Evolutionary conservation across 2,113 vertebrate species (phyloP), one percentile per base, ranked within the genome.

Genomic region (Myodes glareolus): DNA sequence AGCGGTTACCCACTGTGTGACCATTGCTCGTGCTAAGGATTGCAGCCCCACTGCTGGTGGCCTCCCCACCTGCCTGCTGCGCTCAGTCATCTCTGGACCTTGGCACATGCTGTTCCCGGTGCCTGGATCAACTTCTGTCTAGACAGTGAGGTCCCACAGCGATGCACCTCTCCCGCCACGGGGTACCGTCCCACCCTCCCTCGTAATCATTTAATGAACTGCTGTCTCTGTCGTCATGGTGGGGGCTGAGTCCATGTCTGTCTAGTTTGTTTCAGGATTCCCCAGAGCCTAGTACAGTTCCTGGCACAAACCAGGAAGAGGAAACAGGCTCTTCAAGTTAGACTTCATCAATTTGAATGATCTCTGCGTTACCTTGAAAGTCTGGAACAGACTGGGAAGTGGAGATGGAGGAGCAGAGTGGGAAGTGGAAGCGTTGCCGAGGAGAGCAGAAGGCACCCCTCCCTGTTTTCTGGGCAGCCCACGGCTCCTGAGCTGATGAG

Each of bases 251-350:
- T 47, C 80, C 85, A 17, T n/a, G 58, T 91, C 72, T 58, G 39
- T 67, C 75, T 81, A 55, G 87, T 92, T 90, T 78, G 88, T 72
- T 81, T 88, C 63, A 31, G 88, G 92, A 55, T 94, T 94, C 94
- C 63, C 88, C 91, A 92, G 52, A 97, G 95, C 92, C 96, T 76
- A 65, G 65, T 88, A 87, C 42, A 78, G 68, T 25, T 94, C 67
- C 86, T 52, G 63, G 97, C 91, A 96, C 73, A 75, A 88, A 94
- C 23, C 10, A 91, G 72, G 75, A 88, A 94, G 91, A 91, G 86
- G 72, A 92, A 95, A 94, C 86, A 23, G 91, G 91, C 55, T 72
- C 92, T 39, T 95, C 90, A n/a, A 67, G 87, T 94, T 75, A 93
- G 86, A 82, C 82, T 88, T 67, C 42, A 82, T 91, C 68, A 16